Percentiles rank a stretch among this genome's conserved stretches.
Conservation (phyloP, 2,113 vertebrate species). For the Archocentrus centrarchus region DNA sequence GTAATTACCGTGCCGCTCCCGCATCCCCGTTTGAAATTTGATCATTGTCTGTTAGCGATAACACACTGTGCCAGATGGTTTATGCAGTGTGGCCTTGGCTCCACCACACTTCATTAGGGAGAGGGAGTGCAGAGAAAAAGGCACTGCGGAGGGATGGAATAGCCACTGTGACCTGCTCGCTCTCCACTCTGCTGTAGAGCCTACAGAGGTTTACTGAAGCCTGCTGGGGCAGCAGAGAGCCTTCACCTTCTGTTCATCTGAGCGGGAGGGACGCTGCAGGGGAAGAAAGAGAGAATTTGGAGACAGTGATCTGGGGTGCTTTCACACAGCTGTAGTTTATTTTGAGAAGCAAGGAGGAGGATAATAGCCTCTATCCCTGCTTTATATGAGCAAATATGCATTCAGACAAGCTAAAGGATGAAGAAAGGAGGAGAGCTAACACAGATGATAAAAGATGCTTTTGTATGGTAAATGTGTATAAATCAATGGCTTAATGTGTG, state of each 20-base stretch:
- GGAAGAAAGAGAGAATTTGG: not conserved
- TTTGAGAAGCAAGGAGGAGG: slow-evolving; percentile 29
- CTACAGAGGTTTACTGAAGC: slow-evolving; percentile 12
- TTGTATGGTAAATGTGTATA: not conserved
- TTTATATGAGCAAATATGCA: slow-evolving; percentile 28
- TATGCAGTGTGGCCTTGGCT: slow-evolving; percentile 48
- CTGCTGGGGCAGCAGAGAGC: slow-evolving; percentile 18
- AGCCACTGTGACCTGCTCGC: not conserved
- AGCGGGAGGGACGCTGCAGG: not conserved
- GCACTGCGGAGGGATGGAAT: slow-evolving; percentile 28
- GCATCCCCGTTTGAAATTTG: slow-evolving; percentile 63
- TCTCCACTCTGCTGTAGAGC: slow-evolving; percentile 21
- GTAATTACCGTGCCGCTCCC: slow-evolving; percentile 71
- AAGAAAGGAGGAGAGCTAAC: not conserved
- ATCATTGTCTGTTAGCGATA: slow-evolving; percentile 65
- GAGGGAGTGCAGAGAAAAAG: slow-evolving; percentile 21
- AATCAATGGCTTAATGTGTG: not conserved
- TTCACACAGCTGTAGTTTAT: slow-evolving; percentile 48
- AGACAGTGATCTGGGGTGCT: slow-evolving; percentile 21
- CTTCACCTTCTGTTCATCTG: slow-evolving; percentile 42
- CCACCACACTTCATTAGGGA: slow-evolving; percentile 64
- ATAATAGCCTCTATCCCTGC: slow-evolving; percentile 23
- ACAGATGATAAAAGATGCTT: not conserved
- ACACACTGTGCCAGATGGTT: slow-evolving; percentile 62
- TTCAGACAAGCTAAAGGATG: not conserved